Evolutionary conservation across 2,113 vertebrate species (phyloP).

Genomic region (Rhineura floridana): DNA sequence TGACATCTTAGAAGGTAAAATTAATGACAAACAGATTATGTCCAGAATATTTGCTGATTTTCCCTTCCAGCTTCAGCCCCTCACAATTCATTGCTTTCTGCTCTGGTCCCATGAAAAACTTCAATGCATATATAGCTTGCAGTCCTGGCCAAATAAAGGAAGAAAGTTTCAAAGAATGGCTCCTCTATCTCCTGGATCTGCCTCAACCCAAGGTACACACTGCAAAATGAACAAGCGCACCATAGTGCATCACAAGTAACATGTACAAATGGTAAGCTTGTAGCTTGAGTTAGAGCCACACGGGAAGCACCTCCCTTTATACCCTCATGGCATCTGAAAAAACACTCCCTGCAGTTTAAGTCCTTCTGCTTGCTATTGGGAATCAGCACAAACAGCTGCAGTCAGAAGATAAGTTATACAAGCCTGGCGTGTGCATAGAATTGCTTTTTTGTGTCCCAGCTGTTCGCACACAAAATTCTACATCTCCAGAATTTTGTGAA

Average conservation of each 20-base stretch:
- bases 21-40: not conserved
- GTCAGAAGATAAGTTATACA: not conserved
- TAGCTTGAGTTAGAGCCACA: no score
- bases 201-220: not conserved
- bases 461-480: not conserved
- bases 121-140: not conserved
- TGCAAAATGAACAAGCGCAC: not conserved
- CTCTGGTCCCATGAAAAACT: not conserved
- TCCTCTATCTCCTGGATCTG: not conserved
- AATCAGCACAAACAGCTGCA: not conserved
- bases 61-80: not conserved
- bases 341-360: not conserved
- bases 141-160: not conserved
- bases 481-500: not conserved
- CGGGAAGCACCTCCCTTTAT: no score
- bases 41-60: not conserved
- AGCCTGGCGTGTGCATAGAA: not conserved
- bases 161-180: not conserved
- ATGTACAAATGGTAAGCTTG: not conserved
- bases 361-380: not conserved
- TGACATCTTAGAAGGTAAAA: not conserved
- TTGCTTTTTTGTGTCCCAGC: not conserved
- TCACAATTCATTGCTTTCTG: not conserved
- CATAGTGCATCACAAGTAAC: not conserved
- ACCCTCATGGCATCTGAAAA: not conserved